Conservation (phyloP, 2,888 invertebrate species). For the Falcaria lacertinaria region DNA sequence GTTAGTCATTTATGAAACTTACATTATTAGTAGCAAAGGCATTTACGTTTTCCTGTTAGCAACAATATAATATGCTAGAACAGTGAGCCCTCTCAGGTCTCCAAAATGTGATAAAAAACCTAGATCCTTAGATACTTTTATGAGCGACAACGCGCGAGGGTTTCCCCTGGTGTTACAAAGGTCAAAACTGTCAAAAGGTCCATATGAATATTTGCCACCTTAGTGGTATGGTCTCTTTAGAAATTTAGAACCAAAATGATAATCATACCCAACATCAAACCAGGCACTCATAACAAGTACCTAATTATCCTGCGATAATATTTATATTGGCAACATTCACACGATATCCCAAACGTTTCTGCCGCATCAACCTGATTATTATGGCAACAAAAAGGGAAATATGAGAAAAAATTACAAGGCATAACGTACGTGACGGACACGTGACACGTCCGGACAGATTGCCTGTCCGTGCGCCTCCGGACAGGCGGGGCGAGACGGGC, state of each 20-base stretch:
- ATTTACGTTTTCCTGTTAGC: too few relatives aligned
- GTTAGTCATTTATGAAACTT: neutral
- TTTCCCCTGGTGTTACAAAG: too few relatives aligned
- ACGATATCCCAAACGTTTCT: neutral
- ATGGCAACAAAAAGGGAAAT: constrained; percentile 15
- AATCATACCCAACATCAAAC: too few relatives aligned
- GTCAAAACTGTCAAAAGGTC: too few relatives aligned
- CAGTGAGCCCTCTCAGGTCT: too few relatives aligned
- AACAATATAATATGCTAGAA: too few relatives aligned
- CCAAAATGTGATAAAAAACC: too few relatives aligned
- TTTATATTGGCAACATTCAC: neutral
- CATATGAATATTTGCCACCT: too few relatives aligned
- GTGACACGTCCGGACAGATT: constrained; percentile 38
- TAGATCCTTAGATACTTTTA: too few relatives aligned
- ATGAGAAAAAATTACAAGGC: constrained; percentile 37
- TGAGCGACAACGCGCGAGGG: too few relatives aligned
- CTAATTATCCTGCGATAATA: neutral
- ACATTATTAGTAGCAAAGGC: neutral
- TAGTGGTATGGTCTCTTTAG: too few relatives aligned
- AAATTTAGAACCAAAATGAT: too few relatives aligned
- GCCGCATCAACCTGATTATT: neutral
- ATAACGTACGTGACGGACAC: constrained; percentile 25
- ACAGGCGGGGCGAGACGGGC: constrained; percentile 12
- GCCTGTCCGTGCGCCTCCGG: constrained; percentile 47
- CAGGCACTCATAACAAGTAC: neutral